These are phyloP conservation scores for Hippocampus guttulatus DNA, from an alignment of 2,113 vertebrate genomes.

Conservation along the genomic window DNA sequence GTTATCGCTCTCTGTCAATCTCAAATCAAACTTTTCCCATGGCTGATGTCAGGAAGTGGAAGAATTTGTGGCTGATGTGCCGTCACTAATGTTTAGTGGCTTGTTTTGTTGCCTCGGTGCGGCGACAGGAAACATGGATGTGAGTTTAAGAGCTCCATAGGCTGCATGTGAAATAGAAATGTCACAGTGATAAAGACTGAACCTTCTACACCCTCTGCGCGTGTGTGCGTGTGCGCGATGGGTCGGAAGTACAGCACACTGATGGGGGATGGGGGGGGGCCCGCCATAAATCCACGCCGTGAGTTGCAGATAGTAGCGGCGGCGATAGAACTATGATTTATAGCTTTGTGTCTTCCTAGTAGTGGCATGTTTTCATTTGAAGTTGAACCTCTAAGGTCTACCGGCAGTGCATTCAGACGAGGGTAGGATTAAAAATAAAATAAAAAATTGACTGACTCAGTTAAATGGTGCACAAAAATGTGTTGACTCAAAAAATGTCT, in stretches of 20 bases:
- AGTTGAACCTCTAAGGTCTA: neutral
- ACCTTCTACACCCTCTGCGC: slow-evolving; percentile 39
- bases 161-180: slow-evolving; percentile 60
- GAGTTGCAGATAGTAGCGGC: slow-evolving; percentile 40
- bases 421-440: neutral
- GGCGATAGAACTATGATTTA: neutral
- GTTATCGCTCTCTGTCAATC: slow-evolving; percentile 35
- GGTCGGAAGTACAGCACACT: slow-evolving; percentile 37
- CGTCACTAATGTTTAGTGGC: slow-evolving; percentile 58
- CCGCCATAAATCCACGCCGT: slow-evolving; percentile 51
- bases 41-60: slow-evolving; percentile 29
- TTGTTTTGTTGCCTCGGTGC: slow-evolving; percentile 43
- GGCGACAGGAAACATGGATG: slow-evolving; percentile 58
- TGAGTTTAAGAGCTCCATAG: slow-evolving; percentile 45
- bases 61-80: slow-evolving; percentile 41
- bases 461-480: too few species aligned
- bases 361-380: slow-evolving; percentile 40
- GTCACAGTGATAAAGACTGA: slow-evolving; percentile 65
- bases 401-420: neutral
- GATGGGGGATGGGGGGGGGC: slow-evolving; percentile 18
- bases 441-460: too few species aligned
- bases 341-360: slow-evolving; percentile 42
- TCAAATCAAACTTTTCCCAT: slow-evolving; percentile 46
- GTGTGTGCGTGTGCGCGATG: slow-evolving; percentile 21
- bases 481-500: too few species aligned